A percentile compares a stretch with the other conserved stretches of the same genome.
Evolutionary conservation across 2,888 invertebrate species (phyloP).

Genomic region (Lottia gigantea): DNA sequence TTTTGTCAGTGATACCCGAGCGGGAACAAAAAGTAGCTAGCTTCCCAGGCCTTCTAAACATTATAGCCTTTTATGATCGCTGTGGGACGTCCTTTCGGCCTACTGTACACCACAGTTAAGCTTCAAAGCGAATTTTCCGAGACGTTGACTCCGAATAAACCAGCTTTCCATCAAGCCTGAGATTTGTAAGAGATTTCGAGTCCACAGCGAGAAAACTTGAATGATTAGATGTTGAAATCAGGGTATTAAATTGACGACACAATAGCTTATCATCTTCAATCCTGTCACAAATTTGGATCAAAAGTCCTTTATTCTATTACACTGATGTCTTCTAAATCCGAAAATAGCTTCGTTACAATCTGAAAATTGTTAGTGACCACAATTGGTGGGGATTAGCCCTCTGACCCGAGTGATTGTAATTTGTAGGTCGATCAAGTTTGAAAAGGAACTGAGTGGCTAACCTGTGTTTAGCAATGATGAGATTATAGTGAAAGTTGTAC

Average conservation of each 20-base stretch:
- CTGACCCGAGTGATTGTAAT: too few relatives aligned
- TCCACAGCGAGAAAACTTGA: slow-evolving; percentile 5
- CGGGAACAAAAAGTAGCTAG: slow-evolving; percentile 13
- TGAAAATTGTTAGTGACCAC: neutral
- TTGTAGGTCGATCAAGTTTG: too few relatives aligned
- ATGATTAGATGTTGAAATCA: slow-evolving; percentile 4
- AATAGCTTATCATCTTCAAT: neutral
- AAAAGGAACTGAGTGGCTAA: too few relatives aligned
- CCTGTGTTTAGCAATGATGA: too few relatives aligned
- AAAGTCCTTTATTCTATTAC: slow-evolving; percentile 9
- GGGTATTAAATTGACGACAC: slow-evolving; percentile 10
- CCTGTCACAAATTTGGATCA: neutral
- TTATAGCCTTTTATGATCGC: slow-evolving; percentile 15
- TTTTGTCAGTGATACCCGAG: slow-evolving; percentile 20
- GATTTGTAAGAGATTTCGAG: slow-evolving; percentile 17
- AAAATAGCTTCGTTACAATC: slow-evolving; percentile 11
- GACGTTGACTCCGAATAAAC: slow-evolving; percentile 16
- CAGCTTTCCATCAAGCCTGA: slow-evolving; percentile 11
- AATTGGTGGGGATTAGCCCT: neutral
- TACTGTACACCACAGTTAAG: slow-evolving; percentile 8
- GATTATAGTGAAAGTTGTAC: too few relatives aligned
- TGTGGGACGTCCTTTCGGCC: slow-evolving; percentile 7
- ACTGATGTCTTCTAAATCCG: neutral
- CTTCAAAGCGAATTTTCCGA: slow-evolving; percentile 23
- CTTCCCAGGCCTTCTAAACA: slow-evolving; percentile 14